Evolutionary conservation across 2,113 vertebrate genomes (phyloP).

Genomic region (Dunckerocampus dactyliophorus): DNA sequence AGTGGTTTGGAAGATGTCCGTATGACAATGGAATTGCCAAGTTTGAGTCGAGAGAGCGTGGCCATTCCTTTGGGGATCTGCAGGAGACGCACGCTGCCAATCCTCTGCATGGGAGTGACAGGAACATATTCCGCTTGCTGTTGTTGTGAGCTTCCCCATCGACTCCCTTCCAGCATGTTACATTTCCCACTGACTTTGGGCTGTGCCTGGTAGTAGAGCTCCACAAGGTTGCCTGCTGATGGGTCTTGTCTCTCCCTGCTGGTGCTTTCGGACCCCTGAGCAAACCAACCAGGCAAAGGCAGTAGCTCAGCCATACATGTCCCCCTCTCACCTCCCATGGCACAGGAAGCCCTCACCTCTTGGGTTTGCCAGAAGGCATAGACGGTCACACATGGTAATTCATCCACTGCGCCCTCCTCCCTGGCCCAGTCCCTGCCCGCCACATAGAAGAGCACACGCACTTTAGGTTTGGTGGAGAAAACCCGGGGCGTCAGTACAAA

Average conservation of each 20-base stretch:
- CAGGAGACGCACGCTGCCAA: conserved; percentile 85
- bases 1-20: conserved; percentile 75
- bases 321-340: conserved; percentile 74
- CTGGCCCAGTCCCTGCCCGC: conserved; percentile 83
- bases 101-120: conserved; percentile 81
- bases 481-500: conserved; percentile 77
- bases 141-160: conserved; percentile 37
- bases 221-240: conserved; percentile 77
- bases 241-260: conserved; percentile 74
- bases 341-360: conserved; percentile 81
- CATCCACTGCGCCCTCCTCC: conserved; percentile 58
- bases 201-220: conserved; percentile 83
- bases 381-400: conserved; percentile 81
- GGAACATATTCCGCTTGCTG: conserved; percentile 74
- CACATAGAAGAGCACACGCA: conserved; percentile 84
- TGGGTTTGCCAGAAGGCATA: conserved; percentile 87
- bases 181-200: conserved; percentile 74
- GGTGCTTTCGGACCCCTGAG: conserved; percentile 67
- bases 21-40: conserved; percentile 81
- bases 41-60: conserved; percentile 74
- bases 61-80: conserved; percentile 74
- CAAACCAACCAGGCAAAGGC: conserved; percentile 78
- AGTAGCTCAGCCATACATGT: conserved; percentile 82
- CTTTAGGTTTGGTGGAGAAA: conserved; percentile 77
- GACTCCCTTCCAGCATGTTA: conserved; percentile 36